phyloP scores from a whole-genome alignment of 2,113 vertebrate genomes.

The Gymnorhina tibicen region DNA sequence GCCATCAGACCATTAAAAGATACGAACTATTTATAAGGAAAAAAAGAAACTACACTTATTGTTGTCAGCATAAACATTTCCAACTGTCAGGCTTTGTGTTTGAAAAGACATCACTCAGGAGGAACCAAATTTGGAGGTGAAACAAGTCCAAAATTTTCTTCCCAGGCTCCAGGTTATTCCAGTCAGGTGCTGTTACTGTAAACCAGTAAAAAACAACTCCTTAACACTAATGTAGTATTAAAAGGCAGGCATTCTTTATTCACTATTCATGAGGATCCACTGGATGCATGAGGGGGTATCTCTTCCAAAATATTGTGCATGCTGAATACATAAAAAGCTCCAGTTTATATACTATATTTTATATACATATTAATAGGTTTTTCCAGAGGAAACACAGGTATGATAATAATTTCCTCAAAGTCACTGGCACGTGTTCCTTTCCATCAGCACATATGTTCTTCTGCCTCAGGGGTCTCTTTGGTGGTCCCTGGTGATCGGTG shows the following conservation, averaged over 20 bases:
- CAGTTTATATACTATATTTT: not conserved
- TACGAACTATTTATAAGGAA: not conserved
- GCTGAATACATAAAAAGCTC: not conserved
- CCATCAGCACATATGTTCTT: accelerated
- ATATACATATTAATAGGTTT: not conserved
- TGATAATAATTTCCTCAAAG: not conserved
- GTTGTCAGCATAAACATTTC: not conserved
- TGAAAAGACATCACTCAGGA: not conserved
- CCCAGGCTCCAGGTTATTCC: not conserved
- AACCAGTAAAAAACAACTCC: not conserved
- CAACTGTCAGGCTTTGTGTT: not conserved
- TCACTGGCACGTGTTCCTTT: not conserved
- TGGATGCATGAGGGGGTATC: accelerated
- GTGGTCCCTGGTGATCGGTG: accelerated
- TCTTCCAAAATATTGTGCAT: not conserved
- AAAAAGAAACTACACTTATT: not conserved
- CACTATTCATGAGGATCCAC: not conserved
- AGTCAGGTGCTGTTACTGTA: not conserved
- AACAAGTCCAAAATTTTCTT: not conserved
- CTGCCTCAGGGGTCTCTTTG: not conserved
- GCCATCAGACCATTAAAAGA: not conserved
- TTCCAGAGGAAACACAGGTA: not conserved
- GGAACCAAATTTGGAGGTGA: not conserved
- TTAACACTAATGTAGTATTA: not conserved
- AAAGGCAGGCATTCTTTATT: not conserved